Evolutionary conservation across 92 coral and sea anemone genomes (phyloP).

Genomic region (Metridium senile): DNA sequence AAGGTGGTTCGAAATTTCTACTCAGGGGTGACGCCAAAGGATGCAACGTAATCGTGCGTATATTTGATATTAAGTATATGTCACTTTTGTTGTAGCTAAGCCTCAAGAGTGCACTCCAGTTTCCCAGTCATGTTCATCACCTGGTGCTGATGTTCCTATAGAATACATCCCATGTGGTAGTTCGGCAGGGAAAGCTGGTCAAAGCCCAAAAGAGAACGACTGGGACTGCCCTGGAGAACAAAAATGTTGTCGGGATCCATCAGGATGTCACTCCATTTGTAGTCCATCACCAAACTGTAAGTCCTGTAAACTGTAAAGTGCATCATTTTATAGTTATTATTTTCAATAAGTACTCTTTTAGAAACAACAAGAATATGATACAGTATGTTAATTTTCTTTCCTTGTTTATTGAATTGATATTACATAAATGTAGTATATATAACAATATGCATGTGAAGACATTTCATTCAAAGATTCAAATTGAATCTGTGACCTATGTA

Average conservation of each 20-base stretch:
- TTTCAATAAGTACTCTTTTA: too few relatives aligned
- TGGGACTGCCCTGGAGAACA: slow-evolving; percentile 63
- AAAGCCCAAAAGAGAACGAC: slow-evolving; percentile 44
- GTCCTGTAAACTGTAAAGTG: background rate
- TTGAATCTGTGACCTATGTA: too few relatives aligned
- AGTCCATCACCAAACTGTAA: slow-evolving; percentile 51
- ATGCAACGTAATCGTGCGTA: too few relatives aligned
- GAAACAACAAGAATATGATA: too few relatives aligned
- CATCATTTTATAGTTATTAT: background rate
- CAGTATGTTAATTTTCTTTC: too few relatives aligned
- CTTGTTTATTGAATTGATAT: too few relatives aligned
- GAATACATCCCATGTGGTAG: slow-evolving; percentile 54
- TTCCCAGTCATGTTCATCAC: background rate
- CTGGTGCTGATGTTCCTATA: slow-evolving; percentile 32
- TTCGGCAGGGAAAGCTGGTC: slow-evolving; percentile 15
- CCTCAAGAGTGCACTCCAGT: slow-evolving; percentile 32
- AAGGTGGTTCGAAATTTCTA: too few relatives aligned
- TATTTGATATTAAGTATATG: background rate
- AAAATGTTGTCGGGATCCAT: slow-evolving; percentile 40
- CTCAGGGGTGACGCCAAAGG: too few relatives aligned
- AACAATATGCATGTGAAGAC: too few relatives aligned
- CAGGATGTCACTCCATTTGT: slow-evolving; percentile 45
- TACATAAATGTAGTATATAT: too few relatives aligned
- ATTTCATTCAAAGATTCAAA: too few relatives aligned
- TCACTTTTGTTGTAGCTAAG: slow-evolving; percentile 9